These are phyloP conservation scores for Chaetogeoica ovagalla DNA, from an alignment of 2,888 invertebrate genomes.

Conservation along the genomic window DNA sequence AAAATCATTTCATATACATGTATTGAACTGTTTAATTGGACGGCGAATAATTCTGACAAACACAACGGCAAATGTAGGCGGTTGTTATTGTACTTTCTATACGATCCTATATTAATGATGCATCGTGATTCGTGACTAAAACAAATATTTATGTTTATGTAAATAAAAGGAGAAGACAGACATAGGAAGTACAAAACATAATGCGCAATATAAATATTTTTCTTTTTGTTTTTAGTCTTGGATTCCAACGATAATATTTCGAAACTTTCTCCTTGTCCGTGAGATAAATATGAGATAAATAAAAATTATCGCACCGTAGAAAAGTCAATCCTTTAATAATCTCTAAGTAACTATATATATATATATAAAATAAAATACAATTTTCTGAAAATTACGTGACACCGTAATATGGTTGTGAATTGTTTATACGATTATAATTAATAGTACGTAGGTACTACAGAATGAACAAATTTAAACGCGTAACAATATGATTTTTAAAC, in stretches of 20 bases:
- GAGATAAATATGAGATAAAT: conserved; percentile 3
- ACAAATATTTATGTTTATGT: conserved; percentile 22
- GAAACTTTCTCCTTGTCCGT: conserved; percentile 32
- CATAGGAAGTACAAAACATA: neutral
- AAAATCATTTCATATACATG: too few relatives aligned
- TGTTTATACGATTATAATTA: too few relatives aligned
- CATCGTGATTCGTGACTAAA: neutral
- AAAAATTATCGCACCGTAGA: neutral
- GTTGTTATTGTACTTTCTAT: neutral
- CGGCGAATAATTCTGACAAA: too few relatives aligned
- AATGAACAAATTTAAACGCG: neutral
- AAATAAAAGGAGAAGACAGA: conserved; percentile 1
- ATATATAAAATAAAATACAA: neutral
- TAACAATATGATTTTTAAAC: too few relatives aligned
- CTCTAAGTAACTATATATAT: neutral
- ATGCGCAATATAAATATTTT: neutral
- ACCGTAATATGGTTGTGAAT: neutral
- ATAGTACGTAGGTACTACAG: neutral
- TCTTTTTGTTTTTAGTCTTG: neutral
- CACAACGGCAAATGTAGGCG: neutral
- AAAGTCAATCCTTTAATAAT: neutral
- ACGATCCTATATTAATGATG: neutral
- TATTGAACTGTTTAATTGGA: too few relatives aligned
- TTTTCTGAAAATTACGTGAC: neutral
- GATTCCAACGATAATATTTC: neutral